A percentile compares a stretch with the other conserved stretches of the same genome.
These are phyloP conservation scores for Nixonia krombeini DNA, from an alignment of 1,140 invertebrate genomes.

Conservation along the genomic window DNA sequence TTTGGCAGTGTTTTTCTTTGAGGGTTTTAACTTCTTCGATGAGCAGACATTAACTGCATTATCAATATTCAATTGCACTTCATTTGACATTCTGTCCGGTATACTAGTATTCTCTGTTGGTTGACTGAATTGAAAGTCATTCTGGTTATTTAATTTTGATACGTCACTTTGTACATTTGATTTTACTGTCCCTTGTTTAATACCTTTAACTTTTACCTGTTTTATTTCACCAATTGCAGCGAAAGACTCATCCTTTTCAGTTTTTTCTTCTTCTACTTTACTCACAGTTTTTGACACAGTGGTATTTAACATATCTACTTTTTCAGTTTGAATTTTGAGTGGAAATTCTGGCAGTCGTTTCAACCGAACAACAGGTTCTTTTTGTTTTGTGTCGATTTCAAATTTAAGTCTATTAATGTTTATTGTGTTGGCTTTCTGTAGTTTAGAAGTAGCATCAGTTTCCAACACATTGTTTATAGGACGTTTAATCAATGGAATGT, in stretches of 20 bases:
- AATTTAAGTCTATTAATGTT: constrained; percentile 16
- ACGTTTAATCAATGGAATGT: constrained; percentile 47
- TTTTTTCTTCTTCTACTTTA: not conserved
- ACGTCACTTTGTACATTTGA: too few species aligned
- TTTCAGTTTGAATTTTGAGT: not conserved
- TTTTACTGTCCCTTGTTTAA: not conserved
- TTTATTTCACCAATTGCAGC: not conserved
- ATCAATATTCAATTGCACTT: too few species aligned
- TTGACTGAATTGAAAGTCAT: too few species aligned
- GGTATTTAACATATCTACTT: not conserved
- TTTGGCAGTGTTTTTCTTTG: not conserved
- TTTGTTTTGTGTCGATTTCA: constrained; percentile 17
- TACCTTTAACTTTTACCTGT: constrained; percentile 1
- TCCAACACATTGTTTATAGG: not conserved
- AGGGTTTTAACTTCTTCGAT: constrained; percentile 11
- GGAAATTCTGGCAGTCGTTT: constrained; percentile 6
- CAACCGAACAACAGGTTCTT: constrained; percentile 26
- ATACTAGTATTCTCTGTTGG: too few species aligned
- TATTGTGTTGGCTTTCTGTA: too few species aligned
- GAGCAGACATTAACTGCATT: too few species aligned
- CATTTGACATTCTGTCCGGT: too few species aligned
- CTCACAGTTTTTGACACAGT: not conserved
- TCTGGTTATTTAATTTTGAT: too few species aligned
- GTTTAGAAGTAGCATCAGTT: too few species aligned
- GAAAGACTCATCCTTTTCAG: not conserved